A percentile compares a stretch with the other conserved stretches of the same genome.
Conservation (phyloP, 37 sponge, comb jelly and placozoan genomes). For the Hormiphora californensis region DNA sequence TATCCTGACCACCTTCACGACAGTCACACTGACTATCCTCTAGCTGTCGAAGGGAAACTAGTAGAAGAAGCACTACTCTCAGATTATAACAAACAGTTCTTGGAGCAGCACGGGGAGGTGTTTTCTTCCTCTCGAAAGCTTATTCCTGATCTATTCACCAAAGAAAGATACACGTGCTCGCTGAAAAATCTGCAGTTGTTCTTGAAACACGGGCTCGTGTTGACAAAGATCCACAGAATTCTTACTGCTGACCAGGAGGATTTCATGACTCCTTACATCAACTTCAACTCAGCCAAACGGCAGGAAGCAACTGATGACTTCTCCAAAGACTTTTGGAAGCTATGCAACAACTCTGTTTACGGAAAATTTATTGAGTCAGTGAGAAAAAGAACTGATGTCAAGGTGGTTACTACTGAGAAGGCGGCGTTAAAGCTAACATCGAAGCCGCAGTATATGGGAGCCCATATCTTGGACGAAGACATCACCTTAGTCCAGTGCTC, state of each 20-base stretch:
- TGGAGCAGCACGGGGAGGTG: not conserved
- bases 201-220: not conserved
- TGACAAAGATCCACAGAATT: not conserved
- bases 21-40: slow-evolving; percentile 11
- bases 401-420: no score
- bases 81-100: not conserved
- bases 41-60: not conserved
- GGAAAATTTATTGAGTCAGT: slow-evolving; percentile 1
- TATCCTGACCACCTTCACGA: slow-evolving; percentile 2
- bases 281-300: not conserved
- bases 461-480: not conserved
- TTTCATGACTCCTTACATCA: not conserved
- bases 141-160: not conserved
- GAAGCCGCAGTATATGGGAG: not conserved
- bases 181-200: not conserved
- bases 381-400: not conserved
- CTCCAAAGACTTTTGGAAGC: not conserved
- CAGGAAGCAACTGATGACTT: not conserved
- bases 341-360: not conserved
- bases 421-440: no score
- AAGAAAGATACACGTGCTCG: not conserved
- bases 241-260: not conserved
- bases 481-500: not conserved
- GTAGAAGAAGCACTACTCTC: not conserved
- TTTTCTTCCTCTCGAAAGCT: not conserved